Percentiles rank a stretch among this genome's conserved stretches.
Evolutionary conservation across 2,888 invertebrate species (phyloP).

Genomic region (Ypsolopha sequella): DNA sequence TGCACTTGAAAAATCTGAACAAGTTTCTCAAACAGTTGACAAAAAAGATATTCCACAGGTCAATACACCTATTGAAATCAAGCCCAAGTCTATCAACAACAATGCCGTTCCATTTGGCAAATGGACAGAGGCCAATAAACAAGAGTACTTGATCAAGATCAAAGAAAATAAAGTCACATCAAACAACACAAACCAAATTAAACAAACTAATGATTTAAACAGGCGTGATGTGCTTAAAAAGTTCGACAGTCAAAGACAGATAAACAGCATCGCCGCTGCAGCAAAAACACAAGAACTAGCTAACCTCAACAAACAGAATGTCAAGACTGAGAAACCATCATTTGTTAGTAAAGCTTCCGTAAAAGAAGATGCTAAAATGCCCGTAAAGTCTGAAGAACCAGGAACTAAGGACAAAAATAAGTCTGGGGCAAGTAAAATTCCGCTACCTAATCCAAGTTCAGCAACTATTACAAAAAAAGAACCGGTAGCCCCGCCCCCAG

Average conservation of each 20-base stretch:
- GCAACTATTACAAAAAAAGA: not conserved
- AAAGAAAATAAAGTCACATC: constrained; percentile 44
- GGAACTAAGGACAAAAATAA: not conserved
- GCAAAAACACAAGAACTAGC: constrained; percentile 32
- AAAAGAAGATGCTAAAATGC: constrained; percentile 17
- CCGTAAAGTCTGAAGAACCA: constrained; percentile 16
- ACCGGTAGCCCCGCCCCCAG: not conserved
- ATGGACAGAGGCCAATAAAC: constrained; percentile 60
- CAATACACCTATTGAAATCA: constrained; percentile 4
- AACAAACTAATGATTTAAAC: constrained; percentile 58
- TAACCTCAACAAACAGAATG: constrained; percentile 21
- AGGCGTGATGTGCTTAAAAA: constrained; percentile 56
- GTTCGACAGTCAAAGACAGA: constrained; percentile 49
- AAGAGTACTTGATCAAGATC: constrained; percentile 55
- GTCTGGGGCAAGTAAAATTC: not conserved
- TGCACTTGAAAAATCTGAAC: not conserved
- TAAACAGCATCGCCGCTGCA: constrained; percentile 12
- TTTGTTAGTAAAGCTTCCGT: constrained; percentile 29
- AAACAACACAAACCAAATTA: constrained; percentile 47
- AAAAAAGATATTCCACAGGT: constrained; percentile 4
- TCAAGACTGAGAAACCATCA: constrained; percentile 34
- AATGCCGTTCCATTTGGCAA: constrained; percentile 56
- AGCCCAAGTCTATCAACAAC: constrained; percentile 28
- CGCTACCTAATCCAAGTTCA: not conserved
- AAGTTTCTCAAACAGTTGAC: not conserved